Evolutionary conservation across 1,140 invertebrate species (phyloP), one percentile per base, ranked within the genome.

Genomic region (Liolophura sinensis): DNA sequence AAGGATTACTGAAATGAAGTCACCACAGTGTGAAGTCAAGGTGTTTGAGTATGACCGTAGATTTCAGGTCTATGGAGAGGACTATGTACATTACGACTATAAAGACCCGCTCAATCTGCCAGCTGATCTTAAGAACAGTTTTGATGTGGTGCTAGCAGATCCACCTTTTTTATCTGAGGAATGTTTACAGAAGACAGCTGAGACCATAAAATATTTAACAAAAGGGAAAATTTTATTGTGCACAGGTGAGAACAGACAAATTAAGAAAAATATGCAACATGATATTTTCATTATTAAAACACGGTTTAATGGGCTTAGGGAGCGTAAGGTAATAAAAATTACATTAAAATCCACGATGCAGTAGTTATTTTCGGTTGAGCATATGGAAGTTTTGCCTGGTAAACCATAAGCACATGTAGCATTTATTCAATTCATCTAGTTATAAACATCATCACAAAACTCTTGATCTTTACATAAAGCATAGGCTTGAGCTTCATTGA

Each of bases 151-250:
- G 3, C 87, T 98, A 62, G 93, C 91, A 0, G 96, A 98, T 87
- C 96, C 96, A 15, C 96, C 96, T 15, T 98, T 97, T 85, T 84
- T 98, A 9, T 92, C 94, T 0, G 91, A 95, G 72, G 95, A 98
- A 84, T 98, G 96, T 86, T 87, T 97, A 20, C 88, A 88, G 3
- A 97, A 97, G 86, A 91, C 90, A 27, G 88, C 93, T 0, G 65
- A 81, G 49, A 95, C 95, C 0, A 89, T 97, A 7, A 91, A 90
- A 71, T 89, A 89, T 72, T 78, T 98, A 54, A 81, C 89, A 0
- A 93, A 93, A 79, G 86, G 89, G 7, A 93, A 95, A 79, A 89
- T 97, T 55, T 88, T 98, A 46, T 83, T 98, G 0, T 97, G 95
- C 77, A 97, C 96, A 72, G 95, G 95, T 91, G 84, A 71, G 31